phyloP scores from a whole-genome alignment of 2,113 vertebrate genomes.

The Aspiorhynchus laticeps region DNA sequence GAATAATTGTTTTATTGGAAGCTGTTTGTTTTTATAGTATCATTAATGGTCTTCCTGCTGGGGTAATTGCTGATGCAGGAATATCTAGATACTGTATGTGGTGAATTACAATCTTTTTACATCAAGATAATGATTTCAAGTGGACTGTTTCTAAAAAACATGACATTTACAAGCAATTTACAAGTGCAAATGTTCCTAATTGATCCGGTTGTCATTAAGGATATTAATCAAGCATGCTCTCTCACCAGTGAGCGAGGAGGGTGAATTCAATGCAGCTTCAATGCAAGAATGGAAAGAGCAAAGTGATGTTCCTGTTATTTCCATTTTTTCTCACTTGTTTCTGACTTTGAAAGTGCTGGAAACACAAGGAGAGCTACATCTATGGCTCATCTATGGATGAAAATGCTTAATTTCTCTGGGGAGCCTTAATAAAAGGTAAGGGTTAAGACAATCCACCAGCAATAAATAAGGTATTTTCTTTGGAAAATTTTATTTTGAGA shows the following conservation, averaged over 20 bases:
- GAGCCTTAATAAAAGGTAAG: not conserved
- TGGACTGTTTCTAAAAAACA: constrained; percentile 21
- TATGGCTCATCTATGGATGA: not conserved
- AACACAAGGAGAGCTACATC: not conserved
- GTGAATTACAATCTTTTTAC: constrained; percentile 15
- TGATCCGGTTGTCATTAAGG: constrained; percentile 58
- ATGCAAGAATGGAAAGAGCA: constrained; percentile 16
- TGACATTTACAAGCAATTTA: constrained; percentile 54
- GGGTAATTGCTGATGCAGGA: constrained; percentile 9
- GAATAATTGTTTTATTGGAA: constrained; percentile 9
- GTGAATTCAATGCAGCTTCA: constrained; percentile 9
- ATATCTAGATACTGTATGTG: constrained; percentile 7
- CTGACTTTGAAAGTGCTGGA: not conserved
- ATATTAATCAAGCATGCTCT: constrained; percentile 52
- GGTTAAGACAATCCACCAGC: not conserved
- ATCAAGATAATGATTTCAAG: constrained; percentile 33
- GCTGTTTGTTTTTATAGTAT: constrained; percentile 27
- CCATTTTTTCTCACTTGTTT: constrained; percentile 5
- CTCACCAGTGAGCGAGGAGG: constrained; percentile 2
- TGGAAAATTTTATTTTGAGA: not conserved
- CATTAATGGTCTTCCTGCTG: constrained; percentile 16
- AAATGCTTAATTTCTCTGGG: not conserved
- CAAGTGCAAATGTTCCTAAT: constrained; percentile 58
- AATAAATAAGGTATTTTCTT: not conserved
- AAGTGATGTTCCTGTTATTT: not conserved